Conservation (phyloP, 2,113 vertebrate species). For the Ochotona princeps region DNA sequence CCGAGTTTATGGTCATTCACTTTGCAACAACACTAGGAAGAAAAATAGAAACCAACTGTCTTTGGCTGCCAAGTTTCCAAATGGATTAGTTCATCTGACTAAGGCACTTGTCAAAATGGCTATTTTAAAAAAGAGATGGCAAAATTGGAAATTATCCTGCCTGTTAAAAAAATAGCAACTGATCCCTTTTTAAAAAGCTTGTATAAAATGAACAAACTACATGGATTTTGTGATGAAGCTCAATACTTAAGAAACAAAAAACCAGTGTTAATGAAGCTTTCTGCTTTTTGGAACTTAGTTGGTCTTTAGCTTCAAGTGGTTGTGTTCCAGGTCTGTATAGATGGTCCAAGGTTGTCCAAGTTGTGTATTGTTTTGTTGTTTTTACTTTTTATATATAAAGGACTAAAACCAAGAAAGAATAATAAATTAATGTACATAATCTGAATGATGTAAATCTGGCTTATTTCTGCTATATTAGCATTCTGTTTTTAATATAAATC, state of each 20-base stretch:
- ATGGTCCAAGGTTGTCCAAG: slow-evolving; percentile 28
- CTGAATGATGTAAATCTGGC: background rate
- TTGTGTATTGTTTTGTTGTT: slow-evolving; percentile 53
- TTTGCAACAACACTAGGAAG: background rate
- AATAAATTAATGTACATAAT: slow-evolving; percentile 45
- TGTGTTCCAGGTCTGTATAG: slow-evolving; percentile 59
- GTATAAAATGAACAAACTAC: too few species aligned
- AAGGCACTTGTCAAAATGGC: background rate
- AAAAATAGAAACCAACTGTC: slow-evolving; percentile 6
- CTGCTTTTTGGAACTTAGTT: slow-evolving; percentile 50
- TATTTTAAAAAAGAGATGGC: background rate
- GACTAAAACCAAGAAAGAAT: slow-evolving; percentile 60
- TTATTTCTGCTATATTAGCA: slow-evolving; percentile 45
- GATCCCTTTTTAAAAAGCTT: background rate
- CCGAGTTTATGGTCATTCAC: background rate
- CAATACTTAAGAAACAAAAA: too few species aligned
- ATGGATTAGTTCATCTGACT: background rate
- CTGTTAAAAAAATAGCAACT: background rate
- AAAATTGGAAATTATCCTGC: slow-evolving; percentile 50
- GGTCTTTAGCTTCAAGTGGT: slow-evolving; percentile 32
- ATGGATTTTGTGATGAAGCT: too few species aligned
- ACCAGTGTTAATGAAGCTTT: slow-evolving; percentile 29
- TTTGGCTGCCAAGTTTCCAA: background rate
- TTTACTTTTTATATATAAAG: slow-evolving; percentile 71
- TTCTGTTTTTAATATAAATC: slow-evolving; percentile 53